Evolutionary conservation across 2,888 invertebrate genomes (phyloP).

Genomic region (Sacculina carcini): DNA sequence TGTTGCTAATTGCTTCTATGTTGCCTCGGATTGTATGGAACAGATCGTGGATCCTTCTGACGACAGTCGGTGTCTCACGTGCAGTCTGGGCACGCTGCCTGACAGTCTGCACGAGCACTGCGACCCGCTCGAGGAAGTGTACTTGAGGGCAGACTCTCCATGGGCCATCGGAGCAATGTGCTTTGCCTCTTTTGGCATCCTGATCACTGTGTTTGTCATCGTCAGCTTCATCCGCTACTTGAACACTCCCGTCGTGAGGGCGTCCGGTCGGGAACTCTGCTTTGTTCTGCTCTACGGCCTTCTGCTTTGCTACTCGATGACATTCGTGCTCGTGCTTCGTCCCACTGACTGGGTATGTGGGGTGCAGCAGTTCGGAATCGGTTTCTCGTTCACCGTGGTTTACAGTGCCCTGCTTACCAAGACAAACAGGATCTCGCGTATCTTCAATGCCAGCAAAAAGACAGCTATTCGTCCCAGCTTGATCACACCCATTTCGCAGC

Average conservation of each 20-base stretch:
- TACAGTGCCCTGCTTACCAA: slow-evolving; percentile 90
- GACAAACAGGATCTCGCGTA: slow-evolving; percentile 85
- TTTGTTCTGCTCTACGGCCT: slow-evolving; percentile 75
- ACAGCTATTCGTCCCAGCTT: slow-evolving; percentile 80
- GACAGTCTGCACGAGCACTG: slow-evolving; percentile 42
- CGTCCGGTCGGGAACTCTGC: slow-evolving; percentile 65
- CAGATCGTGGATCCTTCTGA: slow-evolving; percentile 53
- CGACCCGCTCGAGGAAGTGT: slow-evolving; percentile 51
- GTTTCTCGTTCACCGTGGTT: slow-evolving; percentile 80
- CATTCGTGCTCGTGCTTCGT: slow-evolving; percentile 64
- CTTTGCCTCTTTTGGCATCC: slow-evolving; percentile 20
- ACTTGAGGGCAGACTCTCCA: slow-evolving; percentile 37
- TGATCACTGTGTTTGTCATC: slow-evolving; percentile 17
- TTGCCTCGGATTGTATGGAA: slow-evolving; percentile 10
- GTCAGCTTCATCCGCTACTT: slow-evolving; percentile 39
- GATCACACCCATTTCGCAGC: slow-evolving; percentile 69
- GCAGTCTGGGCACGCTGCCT: slow-evolving; percentile 53
- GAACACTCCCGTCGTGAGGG: slow-evolving; percentile 88
- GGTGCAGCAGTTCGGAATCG: slow-evolving; percentile 41
- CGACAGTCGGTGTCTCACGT: slow-evolving; percentile 57
- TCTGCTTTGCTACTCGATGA: slow-evolving; percentile 69
- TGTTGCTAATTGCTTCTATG: too few relatives aligned
- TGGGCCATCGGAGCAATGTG: slow-evolving; percentile 86
- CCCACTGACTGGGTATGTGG: slow-evolving; percentile 69
- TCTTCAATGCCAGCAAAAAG: slow-evolving; percentile 87